Percentiles rank a stretch among this genome's conserved stretches.
Evolutionary conservation across 2,113 vertebrate genomes (phyloP).

Genomic region (Vulpes lagopus): DNA sequence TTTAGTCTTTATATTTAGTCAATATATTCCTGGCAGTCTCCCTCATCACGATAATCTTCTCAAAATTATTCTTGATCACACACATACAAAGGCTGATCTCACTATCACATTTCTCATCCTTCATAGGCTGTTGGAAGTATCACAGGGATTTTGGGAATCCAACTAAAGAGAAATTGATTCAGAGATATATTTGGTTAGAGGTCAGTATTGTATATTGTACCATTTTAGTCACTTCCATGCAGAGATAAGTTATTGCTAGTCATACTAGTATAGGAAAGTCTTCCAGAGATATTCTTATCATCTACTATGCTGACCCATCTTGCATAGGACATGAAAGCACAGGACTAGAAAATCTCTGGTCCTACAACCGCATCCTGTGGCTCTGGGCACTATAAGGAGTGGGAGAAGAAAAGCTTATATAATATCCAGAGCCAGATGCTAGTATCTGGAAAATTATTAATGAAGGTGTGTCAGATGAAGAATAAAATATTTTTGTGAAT

Average conservation of each 20-base stretch:
- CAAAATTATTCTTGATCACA: background rate
- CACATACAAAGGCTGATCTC: background rate
- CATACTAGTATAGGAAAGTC: background rate
- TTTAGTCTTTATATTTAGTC: background rate
- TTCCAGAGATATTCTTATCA: background rate
- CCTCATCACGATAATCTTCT: background rate
- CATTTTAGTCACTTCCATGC: background rate
- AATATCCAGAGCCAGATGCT: background rate
- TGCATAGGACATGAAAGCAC: background rate
- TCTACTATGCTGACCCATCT: background rate
- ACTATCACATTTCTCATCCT: background rate
- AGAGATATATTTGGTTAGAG: background rate
- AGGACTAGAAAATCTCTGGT: background rate
- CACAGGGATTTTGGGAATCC: background rate
- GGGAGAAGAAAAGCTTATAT: background rate
- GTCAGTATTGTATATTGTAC: background rate
- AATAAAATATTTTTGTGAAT: background rate
- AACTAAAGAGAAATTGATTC: background rate
- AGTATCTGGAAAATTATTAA: background rate
- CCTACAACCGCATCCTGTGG: background rate
- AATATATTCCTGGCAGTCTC: background rate
- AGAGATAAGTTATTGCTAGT: background rate
- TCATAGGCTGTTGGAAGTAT: background rate
- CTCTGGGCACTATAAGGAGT: background rate
- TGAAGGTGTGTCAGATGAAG: background rate